phyloP scores from a whole-genome alignment of 2,888 invertebrate species.

The Xylota sylvarum region DNA sequence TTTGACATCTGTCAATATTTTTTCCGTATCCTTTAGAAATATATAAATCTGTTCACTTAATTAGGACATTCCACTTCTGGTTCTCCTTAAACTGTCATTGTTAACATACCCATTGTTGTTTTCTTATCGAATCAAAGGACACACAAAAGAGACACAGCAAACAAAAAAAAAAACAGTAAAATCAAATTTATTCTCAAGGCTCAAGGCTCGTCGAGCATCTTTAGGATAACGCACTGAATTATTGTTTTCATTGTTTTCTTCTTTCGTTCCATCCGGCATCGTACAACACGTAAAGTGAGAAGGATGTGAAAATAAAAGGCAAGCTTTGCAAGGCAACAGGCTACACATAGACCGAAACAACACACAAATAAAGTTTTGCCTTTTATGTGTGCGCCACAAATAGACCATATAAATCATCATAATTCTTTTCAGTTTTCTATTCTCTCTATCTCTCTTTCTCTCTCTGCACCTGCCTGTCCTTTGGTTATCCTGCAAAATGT shows the following conservation, averaged over 20 bases:
- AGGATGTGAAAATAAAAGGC: conserved; percentile 18
- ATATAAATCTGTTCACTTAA: conserved; percentile 16
- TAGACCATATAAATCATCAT: conserved; percentile 44
- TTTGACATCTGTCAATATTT: neutral
- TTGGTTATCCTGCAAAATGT: neutral
- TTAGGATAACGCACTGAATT: conserved; percentile 12
- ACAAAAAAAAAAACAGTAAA: neutral
- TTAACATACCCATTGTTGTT: neutral
- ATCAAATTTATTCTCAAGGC: conserved; percentile 34
- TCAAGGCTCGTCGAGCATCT: conserved; percentile 1
- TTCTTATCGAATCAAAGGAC: neutral
- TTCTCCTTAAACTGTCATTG: conserved; percentile 15
- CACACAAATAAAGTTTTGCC: conserved; percentile 13
- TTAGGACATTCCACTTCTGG: conserved; percentile 5
- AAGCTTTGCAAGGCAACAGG: conserved; percentile 26
- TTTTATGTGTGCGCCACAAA: conserved; percentile 12
- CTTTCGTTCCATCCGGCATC: neutral
- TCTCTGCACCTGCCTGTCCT: neutral
- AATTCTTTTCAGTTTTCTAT: conserved; percentile 20
- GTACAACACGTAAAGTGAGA: neutral
- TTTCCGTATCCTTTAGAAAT: neutral
- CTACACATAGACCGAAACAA: neutral
- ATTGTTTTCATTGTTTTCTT: neutral
- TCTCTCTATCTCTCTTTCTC: neutral
- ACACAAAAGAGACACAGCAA: neutral